Base-by-base conservation (phyloP, 2,888 invertebrate genomes). In the Tachina lurida region DNA sequence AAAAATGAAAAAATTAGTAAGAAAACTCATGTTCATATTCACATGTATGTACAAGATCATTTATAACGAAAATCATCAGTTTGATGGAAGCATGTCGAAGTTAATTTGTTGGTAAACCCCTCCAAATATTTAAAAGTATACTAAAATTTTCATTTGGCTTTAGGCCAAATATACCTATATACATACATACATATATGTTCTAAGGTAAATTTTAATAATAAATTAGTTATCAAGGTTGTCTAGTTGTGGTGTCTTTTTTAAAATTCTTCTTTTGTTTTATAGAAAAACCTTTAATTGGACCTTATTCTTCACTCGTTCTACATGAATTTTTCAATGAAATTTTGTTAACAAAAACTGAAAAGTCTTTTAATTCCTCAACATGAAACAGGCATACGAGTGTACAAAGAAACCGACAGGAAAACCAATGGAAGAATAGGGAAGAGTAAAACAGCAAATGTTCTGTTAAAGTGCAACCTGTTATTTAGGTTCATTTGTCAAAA, bases 401-500 rank as follows among this genome's bases (percentile, higher is more conserved):
- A 77, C 62, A 83, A 74, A 84, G 78, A 68, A 74, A 63, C 85
- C 62, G 75, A 80, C 80, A 75, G 84, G 60, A 65, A 73, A 65
- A 54, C 68, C 41, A 15, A 75, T 22, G 39, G 10, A 47, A n/a
- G 56, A 54, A 75, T 12, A 67, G 49, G 19, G 5, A 65, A 17
- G 52, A 77, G 54, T 13, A 70, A 56, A 43, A 65, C 10, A 43
- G 54, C 31, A 71, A 84, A 74, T 84, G 71, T 79, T 80, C 62
- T 87, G 71, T 65, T 88, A 87, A 90, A 90, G 88, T 91, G 90
- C 92, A 93, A 92, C 93, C 93, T 93, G 93, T 93, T 93, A 93
- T 93, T 93, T 93, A 89, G 91, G 89, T 92, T 93, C 93, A 93
- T 93, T 93, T 93, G 93, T 93, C 93, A 93, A 93, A 93, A 91